A percentile compares a stretch with the other conserved stretches of the same genome.
Evolutionary conservation across 2,888 invertebrate species (phyloP).

Genomic region (Cylloceria caligata): DNA sequence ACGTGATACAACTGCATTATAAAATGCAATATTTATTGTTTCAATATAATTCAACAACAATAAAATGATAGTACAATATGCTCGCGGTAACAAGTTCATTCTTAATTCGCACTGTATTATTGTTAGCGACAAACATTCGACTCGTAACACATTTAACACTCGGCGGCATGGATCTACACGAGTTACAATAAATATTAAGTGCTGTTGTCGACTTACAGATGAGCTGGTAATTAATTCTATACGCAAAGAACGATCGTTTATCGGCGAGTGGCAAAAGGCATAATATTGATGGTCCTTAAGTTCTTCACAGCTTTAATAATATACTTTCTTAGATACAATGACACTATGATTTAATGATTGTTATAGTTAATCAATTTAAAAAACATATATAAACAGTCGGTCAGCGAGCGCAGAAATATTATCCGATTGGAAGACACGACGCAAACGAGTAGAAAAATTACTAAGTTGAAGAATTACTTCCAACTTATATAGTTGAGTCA

Average conservation of each 20-base stretch:
- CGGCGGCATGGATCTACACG: conserved; percentile 2
- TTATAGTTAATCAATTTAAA: conserved; percentile 26
- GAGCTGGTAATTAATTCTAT: conserved; percentile 42
- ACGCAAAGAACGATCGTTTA: conserved; percentile 61
- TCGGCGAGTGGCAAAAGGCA: conserved; percentile 71
- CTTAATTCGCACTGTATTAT: conserved; percentile 63
- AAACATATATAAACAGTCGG: conserved; percentile 34
- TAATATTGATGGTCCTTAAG: conserved; percentile 64
- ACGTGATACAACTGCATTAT: conserved; percentile 2
- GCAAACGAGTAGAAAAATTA: conserved; percentile 34
- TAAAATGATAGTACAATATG: conserved; percentile 75
- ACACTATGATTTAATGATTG: conserved; percentile 37
- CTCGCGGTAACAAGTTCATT: conserved; percentile 75
- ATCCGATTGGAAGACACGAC: conserved; percentile 69
- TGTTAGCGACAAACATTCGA: conserved; percentile 32
- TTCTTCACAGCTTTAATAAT: conserved; percentile 65
- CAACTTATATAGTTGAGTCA: neutral
- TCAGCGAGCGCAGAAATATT: conserved; percentile 46
- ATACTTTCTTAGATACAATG: conserved; percentile 57
- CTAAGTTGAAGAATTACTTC: conserved; percentile 8
- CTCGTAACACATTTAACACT: conserved; percentile 51
- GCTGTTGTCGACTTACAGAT: conserved; percentile 43
- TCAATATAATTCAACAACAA: conserved; percentile 77
- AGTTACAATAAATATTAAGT: conserved; percentile 63
- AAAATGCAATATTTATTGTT: conserved; percentile 77